phyloP scores from a whole-genome alignment of 2,113 vertebrate genomes.

The Brevimyrus niger region DNA sequence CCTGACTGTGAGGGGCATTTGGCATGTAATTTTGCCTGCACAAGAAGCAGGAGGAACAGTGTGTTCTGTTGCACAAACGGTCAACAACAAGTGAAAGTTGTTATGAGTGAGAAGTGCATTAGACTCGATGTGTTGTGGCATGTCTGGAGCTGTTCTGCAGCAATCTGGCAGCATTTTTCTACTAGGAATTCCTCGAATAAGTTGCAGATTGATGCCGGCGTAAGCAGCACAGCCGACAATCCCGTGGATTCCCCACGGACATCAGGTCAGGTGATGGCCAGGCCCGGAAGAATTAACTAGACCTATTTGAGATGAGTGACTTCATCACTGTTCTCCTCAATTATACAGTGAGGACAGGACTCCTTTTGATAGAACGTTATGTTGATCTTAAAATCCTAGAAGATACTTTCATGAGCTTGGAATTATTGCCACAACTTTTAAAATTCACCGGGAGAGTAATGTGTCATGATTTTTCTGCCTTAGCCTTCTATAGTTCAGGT shows the following conservation, averaged over 20 bases:
- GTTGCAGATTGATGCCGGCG: not conserved
- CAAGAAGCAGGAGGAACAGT: not conserved
- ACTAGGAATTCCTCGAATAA: not conserved
- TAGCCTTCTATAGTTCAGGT: not conserved
- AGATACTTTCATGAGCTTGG: not conserved
- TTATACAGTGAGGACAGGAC: not conserved
- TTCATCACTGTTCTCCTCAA: not conserved
- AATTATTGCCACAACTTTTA: not conserved
- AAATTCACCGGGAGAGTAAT: not conserved
- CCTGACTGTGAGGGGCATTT: not conserved
- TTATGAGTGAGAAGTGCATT: not conserved
- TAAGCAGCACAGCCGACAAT: not conserved
- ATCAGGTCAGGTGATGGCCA: not conserved
- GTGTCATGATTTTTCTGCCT: not conserved
- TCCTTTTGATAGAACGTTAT: not conserved
- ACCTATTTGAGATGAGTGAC: not conserved
- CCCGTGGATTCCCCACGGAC: not conserved
- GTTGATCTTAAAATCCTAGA: not conserved
- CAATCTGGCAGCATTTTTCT: not conserved
- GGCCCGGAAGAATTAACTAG: not conserved
- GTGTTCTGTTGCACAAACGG: not conserved
- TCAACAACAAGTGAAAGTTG: not conserved
- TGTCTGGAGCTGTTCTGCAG: not conserved
- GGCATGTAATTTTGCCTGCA: not conserved
- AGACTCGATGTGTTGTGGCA: not conserved